Evolutionary conservation across 2,113 vertebrate species (phyloP), one percentile per base, ranked within the genome.

Genomic region (Gambusia affinis): DNA sequence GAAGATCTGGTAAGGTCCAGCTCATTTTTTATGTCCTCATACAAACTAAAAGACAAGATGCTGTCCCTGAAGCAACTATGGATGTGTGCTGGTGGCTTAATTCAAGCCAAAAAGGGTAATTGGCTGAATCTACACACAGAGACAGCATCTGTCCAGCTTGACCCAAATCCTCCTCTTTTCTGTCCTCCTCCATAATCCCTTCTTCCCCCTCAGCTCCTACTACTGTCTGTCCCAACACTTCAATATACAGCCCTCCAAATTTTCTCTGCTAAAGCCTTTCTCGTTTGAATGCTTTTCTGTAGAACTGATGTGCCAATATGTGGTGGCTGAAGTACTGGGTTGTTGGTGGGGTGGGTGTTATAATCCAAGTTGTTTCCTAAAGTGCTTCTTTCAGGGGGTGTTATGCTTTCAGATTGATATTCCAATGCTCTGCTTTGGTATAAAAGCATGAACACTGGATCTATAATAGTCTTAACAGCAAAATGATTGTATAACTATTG

Each of bases 141-240:
- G 70, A 64, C 84, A 77, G 85, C 92, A 91, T 91, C 90, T 92
- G 91, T 87, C 82, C 80, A 61, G 60, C 33, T 70, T 92, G 90
- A 92, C 89, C 92, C 82, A 88, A 92, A 92, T 92, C 86, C 84
- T 86, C 64, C 69, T 72, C 85, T 72, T 70, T 73, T 44, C 79
- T 84, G 35, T 31, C 24, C 54, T 37, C 61, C 66, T 60, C 72
- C 39, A 39, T 91, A 88, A 89, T 89, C 87, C 80, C 63, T 70
- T 17, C 61, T 72, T 72, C 29, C 35, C 60, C 57, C 68, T 42
- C 57, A 30, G 30, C 71, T 60, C 62, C 54, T 42, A 35, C 68
- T 80, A 54, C 62, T 69, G 75, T 84, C 83, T 78, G 67, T 73
- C 69, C 68, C 15, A 31, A 27, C 54, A 8, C 65, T 22, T 31